Conservation (phyloP, 2,888 invertebrate genomes). For the Trisateles emortualis region DNA sequence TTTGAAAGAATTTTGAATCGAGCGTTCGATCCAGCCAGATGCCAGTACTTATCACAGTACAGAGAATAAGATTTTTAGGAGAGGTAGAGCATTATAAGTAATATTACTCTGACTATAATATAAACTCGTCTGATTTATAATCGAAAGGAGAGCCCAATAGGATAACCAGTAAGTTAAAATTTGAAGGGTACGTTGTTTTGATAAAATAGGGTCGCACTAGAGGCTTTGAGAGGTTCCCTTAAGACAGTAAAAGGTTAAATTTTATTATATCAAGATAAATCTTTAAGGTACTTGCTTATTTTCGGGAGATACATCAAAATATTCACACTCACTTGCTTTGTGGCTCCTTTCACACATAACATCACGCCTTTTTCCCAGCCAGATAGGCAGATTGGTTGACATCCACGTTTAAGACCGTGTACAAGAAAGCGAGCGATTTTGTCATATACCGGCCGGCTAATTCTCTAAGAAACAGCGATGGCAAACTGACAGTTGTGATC, state of each 20-base stretch:
- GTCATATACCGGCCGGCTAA: too few species aligned
- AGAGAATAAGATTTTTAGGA: too few species aligned
- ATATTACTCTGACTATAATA: not conserved
- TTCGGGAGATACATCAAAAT: not conserved
- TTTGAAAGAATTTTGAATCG: too few species aligned
- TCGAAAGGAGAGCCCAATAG: constrained; percentile 5
- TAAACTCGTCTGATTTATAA: constrained; percentile 5
- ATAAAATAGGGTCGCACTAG: not conserved
- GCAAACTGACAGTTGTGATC: too few species aligned
- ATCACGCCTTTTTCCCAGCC: too few species aligned
- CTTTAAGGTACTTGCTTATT: not conserved
- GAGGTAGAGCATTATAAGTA: not conserved
- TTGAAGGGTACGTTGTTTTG: constrained; percentile 11
- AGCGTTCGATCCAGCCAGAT: too few species aligned
- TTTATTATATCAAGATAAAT: constrained; percentile 2
- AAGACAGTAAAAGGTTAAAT: constrained; percentile 15
- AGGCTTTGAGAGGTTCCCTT: constrained; percentile 6
- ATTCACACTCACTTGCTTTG: not conserved
- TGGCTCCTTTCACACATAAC: too few species aligned
- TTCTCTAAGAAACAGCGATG: too few species aligned
- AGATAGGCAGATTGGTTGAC: too few species aligned
- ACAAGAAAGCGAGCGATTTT: too few species aligned
- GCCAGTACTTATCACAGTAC: too few species aligned
- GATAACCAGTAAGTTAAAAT: constrained; percentile 19
- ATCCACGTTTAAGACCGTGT: too few species aligned